Conservation (phyloP, 2,888 invertebrate genomes). For the Lithodes maja region DNA sequence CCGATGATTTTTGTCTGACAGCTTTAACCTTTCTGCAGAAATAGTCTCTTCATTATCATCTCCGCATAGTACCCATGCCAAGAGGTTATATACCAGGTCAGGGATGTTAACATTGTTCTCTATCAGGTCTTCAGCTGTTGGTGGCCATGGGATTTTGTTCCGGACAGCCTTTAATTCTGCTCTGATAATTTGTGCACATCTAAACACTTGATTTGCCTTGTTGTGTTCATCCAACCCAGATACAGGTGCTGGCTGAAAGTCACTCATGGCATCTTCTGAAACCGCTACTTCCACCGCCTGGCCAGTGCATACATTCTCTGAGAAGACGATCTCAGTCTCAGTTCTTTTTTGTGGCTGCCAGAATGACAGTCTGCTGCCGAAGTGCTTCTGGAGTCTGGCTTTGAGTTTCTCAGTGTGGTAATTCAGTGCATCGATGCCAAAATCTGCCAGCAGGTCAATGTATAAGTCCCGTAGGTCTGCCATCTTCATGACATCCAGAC, state of each 20-base stretch:
- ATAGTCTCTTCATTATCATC: conserved; percentile 23
- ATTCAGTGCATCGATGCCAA: conserved; percentile 13
- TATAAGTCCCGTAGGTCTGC: conserved; percentile 7
- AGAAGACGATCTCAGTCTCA: conserved; percentile 16
- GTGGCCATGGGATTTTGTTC: conserved; percentile 2
- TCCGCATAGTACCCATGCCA: conserved; percentile 10
- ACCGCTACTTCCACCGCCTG: neutral
- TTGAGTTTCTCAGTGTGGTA: conserved; percentile 26
- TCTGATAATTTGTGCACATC: conserved; percentile 19
- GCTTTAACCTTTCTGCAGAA: neutral
- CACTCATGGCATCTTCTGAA: neutral
- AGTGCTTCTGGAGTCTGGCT: conserved; percentile 21
- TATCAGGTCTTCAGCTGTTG: conserved; percentile 3
- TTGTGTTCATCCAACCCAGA: neutral
- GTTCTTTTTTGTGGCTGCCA: conserved; percentile 19
- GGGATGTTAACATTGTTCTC: conserved; percentile 13
- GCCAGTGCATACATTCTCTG: neutral
- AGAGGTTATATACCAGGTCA: conserved; percentile 5
- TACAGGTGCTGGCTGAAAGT: neutral
- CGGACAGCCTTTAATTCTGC: conserved; percentile 1
- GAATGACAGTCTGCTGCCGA: no score
- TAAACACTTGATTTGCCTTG: neutral
- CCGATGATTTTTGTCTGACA: conserved; percentile 3
- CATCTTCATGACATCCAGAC: conserved; percentile 3
- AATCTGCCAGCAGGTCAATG: conserved; percentile 18